A percentile compares a stretch with the other conserved stretches of the same genome.
These are phyloP conservation scores for Tribolium madens DNA, from an alignment of 1,140 invertebrate species.

Conservation along the genomic window DNA sequence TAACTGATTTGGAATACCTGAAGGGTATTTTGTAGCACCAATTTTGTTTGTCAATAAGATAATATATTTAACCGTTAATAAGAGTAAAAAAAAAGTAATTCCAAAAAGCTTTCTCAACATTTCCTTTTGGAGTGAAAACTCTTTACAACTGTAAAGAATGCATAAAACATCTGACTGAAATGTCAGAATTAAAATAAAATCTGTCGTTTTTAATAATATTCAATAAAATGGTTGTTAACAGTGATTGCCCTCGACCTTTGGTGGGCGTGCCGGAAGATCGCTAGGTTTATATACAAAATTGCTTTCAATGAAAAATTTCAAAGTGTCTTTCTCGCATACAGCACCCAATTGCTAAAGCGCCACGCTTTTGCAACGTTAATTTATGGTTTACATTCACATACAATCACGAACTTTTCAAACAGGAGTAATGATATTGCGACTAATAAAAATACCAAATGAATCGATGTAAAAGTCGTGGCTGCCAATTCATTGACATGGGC, in stretches of 20 bases:
- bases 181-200: constrained; percentile 28
- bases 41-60: too few species aligned
- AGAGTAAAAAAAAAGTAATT: background rate
- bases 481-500: too few species aligned
- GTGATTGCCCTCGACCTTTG: constrained; percentile 6
- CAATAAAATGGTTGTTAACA: constrained; percentile 8
- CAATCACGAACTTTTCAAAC: constrained; percentile 19
- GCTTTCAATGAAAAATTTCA: too few species aligned
- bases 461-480: constrained; percentile 4
- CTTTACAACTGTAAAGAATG: constrained; percentile 6
- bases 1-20: background rate
- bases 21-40: too few species aligned
- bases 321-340: too few species aligned
- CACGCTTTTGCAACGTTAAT: constrained; percentile 7
- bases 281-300: too few species aligned
- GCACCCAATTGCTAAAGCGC: too few species aligned
- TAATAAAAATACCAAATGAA: background rate
- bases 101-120: constrained; percentile 1
- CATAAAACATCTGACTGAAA: background rate
- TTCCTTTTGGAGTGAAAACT: constrained; percentile 11
- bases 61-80: too few species aligned
- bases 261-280: constrained; percentile 16
- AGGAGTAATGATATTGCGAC: constrained; percentile 1
- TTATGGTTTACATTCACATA: background rate
- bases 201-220: background rate